These are phyloP conservation scores for Campylomormyrus tamandua DNA, from an alignment of 2,113 vertebrate genomes.

Conservation along the genomic window DNA sequence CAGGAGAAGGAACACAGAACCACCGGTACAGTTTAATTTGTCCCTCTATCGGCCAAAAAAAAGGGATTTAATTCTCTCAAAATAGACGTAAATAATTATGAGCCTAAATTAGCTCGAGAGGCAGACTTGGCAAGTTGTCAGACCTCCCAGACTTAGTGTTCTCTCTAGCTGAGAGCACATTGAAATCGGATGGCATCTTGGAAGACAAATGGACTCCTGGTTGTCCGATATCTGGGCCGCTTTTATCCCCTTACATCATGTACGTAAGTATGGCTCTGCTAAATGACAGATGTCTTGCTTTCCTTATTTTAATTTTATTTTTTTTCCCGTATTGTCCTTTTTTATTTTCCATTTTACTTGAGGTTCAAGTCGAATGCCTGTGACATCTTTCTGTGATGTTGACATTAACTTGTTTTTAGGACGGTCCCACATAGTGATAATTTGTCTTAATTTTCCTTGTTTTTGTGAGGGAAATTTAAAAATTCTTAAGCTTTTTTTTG, in stretches of 20 bases:
- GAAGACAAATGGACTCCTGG: constrained; percentile 75
- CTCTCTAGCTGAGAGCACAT: constrained; percentile 61
- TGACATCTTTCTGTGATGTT: constrained; percentile 67
- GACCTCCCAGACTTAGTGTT: constrained; percentile 53
- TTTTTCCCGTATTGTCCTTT: constrained; percentile 48
- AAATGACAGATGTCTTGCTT: constrained; percentile 72
- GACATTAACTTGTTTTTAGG: constrained; percentile 68
- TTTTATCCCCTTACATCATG: constrained; percentile 74
- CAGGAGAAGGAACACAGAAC: constrained; percentile 75
- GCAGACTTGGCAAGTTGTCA: constrained; percentile 65
- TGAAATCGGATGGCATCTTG: constrained; percentile 53
- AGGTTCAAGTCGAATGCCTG: constrained; percentile 66
- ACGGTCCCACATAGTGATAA: constrained; percentile 50
- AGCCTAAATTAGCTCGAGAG: constrained; percentile 51
- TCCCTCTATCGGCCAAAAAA: constrained; percentile 31
- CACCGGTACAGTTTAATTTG: constrained; percentile 60
- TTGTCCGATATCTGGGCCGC: constrained; percentile 69
- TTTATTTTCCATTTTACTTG: constrained; percentile 51
- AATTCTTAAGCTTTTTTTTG: constrained; percentile 37
- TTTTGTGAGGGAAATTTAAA: constrained; percentile 23
- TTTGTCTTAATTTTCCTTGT: constrained; percentile 49
- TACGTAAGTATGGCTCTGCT: constrained; percentile 98
- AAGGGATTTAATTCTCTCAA: constrained; percentile 24
- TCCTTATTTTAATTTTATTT: constrained; percentile 53
- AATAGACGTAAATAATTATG: constrained; percentile 12